A percentile compares a stretch with the other conserved stretches of the same genome.
These are phyloP conservation scores for Acanthornis magna DNA, from an alignment of 2,797 vertebrate genomes.

Conservation along the genomic window DNA sequence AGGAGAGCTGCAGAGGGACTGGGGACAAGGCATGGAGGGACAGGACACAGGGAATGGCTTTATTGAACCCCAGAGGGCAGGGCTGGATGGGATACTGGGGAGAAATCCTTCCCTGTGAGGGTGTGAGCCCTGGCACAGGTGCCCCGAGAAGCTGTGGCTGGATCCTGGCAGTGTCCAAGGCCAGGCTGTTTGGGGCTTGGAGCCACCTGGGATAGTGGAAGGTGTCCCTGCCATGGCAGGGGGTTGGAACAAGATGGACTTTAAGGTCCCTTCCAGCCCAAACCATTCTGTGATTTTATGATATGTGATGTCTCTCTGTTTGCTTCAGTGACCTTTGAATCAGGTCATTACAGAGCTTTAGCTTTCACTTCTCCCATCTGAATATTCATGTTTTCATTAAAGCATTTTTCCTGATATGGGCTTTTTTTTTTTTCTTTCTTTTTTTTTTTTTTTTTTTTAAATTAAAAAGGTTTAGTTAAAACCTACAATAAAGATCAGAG, in stretches of 20 bases:
- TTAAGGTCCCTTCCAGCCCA: not conserved
- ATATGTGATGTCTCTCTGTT: not conserved
- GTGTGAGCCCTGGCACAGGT: not conserved
- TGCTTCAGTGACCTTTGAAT: not conserved
- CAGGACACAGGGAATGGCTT: not conserved
- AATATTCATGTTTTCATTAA: not conserved
- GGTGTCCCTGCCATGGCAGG: not conserved
- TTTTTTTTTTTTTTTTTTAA: not conserved
- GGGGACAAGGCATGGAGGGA: not conserved
- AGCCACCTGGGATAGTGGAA: fast-evolving
- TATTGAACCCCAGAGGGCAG: not conserved
- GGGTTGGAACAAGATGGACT: fast-evolving
- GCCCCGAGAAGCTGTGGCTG: not conserved
- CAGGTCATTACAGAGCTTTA: not conserved
- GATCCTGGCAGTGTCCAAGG: not conserved
- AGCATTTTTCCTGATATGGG: not conserved
- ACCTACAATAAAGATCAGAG: fast-evolving
- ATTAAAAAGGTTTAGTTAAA: not conserved
- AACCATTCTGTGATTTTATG: not conserved
- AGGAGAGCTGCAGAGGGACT: not conserved
- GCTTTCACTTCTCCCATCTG: not conserved
- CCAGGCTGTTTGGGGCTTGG: fast-evolving
- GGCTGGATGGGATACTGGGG: fast-evolving
- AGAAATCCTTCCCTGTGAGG: fast-evolving
- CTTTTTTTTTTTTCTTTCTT: not conserved